Conservation (phyloP, 2,888 invertebrate genomes). For the Eupsilia transversa region DNA sequence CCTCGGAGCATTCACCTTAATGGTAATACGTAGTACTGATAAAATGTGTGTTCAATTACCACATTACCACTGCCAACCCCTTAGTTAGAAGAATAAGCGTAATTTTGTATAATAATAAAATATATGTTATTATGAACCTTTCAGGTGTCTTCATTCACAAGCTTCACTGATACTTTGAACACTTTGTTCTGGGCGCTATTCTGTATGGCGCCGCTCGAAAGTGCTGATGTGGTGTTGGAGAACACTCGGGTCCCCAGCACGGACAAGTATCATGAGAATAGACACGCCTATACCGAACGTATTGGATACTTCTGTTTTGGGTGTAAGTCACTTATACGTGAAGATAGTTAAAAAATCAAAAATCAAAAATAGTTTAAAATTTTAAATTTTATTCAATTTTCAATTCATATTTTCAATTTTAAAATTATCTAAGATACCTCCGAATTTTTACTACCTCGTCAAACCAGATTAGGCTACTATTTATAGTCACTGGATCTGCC, state of each 20-base stretch:
- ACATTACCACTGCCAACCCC: background rate
- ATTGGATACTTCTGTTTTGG: slow-evolving; percentile 93
- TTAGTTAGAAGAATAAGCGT: too few relatives aligned
- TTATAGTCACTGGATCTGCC: background rate
- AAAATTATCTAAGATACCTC: background rate
- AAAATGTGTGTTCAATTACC: background rate
- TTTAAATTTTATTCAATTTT: too few relatives aligned
- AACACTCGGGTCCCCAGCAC: slow-evolving; percentile 82
- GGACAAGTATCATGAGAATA: slow-evolving; percentile 87
- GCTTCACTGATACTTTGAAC: slow-evolving; percentile 90
- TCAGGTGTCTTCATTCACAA: slow-evolving; percentile 91
- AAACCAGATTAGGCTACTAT: background rate
- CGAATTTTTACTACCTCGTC: background rate
- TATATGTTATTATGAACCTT: background rate
- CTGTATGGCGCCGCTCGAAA: slow-evolving; percentile 92
- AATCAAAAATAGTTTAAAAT: background rate
- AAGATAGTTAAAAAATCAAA: background rate
- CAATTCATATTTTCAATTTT: too few relatives aligned
- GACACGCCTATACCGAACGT: slow-evolving; percentile 91
- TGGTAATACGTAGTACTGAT: too few relatives aligned
- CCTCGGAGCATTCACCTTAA: too few relatives aligned
- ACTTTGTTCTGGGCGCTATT: slow-evolving; percentile 93
- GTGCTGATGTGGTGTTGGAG: slow-evolving; percentile 92
- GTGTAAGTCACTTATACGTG: slow-evolving; percentile 73
- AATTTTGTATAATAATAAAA: background rate